These are phyloP conservation scores for Thamnaconus septentrionalis DNA, from an alignment of 2,113 vertebrate genomes.

Conservation along the genomic window DNA sequence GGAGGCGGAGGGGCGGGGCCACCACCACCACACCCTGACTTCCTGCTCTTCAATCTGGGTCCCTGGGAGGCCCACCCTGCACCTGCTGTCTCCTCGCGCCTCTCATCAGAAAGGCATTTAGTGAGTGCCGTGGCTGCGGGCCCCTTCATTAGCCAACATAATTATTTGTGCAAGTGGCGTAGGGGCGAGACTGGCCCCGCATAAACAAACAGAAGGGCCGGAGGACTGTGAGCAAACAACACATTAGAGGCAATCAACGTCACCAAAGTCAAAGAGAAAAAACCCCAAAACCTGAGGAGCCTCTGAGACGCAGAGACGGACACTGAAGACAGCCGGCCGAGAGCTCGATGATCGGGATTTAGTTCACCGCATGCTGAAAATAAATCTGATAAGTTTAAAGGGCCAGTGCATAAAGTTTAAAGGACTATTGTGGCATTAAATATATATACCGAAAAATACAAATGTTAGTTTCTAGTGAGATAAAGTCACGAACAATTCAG, in stretches of 20 bases:
- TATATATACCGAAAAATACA: no score
- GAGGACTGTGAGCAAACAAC: constrained; percentile 92
- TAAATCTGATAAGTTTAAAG: no score
- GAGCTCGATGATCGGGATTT: no score
- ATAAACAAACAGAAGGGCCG: constrained; percentile 98
- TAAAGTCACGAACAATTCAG: no score
- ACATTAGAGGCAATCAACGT: constrained; percentile 80
- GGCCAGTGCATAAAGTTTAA: no score
- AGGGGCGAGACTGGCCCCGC: constrained; percentile 98
- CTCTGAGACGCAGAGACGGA: constrained; percentile 27
- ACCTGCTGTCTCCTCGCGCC: constrained; percentile 97
- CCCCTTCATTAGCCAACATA: constrained; percentile 99
- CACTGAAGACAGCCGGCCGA: neutral
- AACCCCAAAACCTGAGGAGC: neutral
- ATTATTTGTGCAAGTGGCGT: constrained; percentile 97
- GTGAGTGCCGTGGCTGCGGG: constrained; percentile 95
- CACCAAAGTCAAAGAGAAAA: constrained; percentile 35
- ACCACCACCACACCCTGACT: constrained; percentile 23
- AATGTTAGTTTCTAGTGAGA: no score
- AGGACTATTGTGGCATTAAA: no score
- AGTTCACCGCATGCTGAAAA: no score
- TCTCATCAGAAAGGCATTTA: constrained; percentile 99
- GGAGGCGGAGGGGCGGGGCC: constrained; percentile 66
- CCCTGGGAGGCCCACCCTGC: constrained; percentile 98
- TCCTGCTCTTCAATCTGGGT: constrained; percentile 95